phyloP scores from a whole-genome alignment of 2,888 invertebrate genomes.

The Philonicus albiceps region DNA sequence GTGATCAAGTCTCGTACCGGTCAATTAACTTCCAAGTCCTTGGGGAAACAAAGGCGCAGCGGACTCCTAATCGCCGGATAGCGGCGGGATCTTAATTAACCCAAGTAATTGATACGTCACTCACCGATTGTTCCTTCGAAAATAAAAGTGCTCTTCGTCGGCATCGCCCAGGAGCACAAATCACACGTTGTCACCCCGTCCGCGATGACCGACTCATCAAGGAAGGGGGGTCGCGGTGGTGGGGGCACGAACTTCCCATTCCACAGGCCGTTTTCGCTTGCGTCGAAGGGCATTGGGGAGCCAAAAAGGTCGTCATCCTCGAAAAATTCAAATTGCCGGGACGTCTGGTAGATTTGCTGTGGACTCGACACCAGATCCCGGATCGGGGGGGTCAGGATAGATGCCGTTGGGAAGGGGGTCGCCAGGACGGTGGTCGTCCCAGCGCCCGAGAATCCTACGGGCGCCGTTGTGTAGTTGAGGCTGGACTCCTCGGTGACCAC shows the following conservation, averaged over 20 bases:
- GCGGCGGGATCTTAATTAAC: background rate
- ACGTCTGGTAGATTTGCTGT: background rate
- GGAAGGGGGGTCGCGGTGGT: constrained; percentile 72
- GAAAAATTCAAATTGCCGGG: constrained; percentile 20
- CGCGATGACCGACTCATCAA: constrained; percentile 69
- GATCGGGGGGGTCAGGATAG: background rate
- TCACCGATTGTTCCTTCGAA: constrained; percentile 70
- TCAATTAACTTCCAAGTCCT: background rate
- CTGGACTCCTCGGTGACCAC: constrained; percentile 41
- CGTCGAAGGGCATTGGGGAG: constrained; percentile 63
- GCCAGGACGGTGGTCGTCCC: constrained; percentile 27
- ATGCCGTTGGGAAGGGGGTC: constrained; percentile 20
- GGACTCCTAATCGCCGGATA: background rate
- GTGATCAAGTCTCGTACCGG: background rate
- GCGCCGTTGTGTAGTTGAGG: constrained; percentile 43
- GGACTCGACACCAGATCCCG: constrained; percentile 9
- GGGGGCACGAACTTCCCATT: constrained; percentile 70
- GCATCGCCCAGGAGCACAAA: constrained; percentile 74
- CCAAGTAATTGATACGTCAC: constrained; percentile 50
- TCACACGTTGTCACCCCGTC: constrained; percentile 78
- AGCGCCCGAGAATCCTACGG: background rate
- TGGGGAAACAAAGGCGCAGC: background rate
- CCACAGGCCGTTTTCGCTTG: constrained; percentile 62
- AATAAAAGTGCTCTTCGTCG: constrained; percentile 65
- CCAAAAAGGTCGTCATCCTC: constrained; percentile 63